Evolutionary conservation across 2,888 invertebrate genomes (phyloP), one percentile per base, ranked within the genome.

Genomic region (Cantharis nigra): DNA sequence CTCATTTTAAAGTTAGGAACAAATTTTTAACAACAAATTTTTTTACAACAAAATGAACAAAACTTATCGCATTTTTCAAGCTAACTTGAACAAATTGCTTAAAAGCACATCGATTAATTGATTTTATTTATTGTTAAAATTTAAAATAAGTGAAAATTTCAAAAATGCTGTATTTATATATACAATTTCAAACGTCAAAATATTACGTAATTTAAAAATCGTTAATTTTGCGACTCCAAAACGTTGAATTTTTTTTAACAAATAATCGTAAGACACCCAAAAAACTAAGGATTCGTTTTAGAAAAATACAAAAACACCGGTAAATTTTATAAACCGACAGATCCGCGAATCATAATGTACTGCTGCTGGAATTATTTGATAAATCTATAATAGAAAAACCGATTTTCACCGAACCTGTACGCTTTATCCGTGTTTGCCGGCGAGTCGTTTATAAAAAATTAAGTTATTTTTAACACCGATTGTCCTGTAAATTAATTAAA

Each of bases 1-100:
- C 83, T 83, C 79, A 76, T 79, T 49, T 71, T 72, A 49, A 49
- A 49, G 14, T 67, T 67, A 20, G 10, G 16, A 13, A 18, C 20
- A 63, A n/a, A 62, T 20, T 9, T 71, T 63, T 71, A 63, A 49
- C 20, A 70, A 67, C 18, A 67, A 49, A 49, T 49, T 49, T 49
- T 16, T 49, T 49, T n/a, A 9, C n/a, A 49, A 49, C 7, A n/a
- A 49, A 49, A n/a, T 49, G n/a, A 49, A 49, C n/a, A 49, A 33
- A 49, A 49, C 9, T n/a, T n/a, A 49, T 7, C 2, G 49, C 49
- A 49, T 49, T 49, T 49, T 49, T n/a, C 7, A 7, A n/a, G n/a
- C 5, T 3, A 13, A 30, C 11, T 11, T 30, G 10, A 49, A 49
- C 4, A 33, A 49, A 7, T 49, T 49, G 13, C 13, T 10, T 49